Conservation (phyloP, 1,140 invertebrate species). For the Drosophila carrolli region DNA sequence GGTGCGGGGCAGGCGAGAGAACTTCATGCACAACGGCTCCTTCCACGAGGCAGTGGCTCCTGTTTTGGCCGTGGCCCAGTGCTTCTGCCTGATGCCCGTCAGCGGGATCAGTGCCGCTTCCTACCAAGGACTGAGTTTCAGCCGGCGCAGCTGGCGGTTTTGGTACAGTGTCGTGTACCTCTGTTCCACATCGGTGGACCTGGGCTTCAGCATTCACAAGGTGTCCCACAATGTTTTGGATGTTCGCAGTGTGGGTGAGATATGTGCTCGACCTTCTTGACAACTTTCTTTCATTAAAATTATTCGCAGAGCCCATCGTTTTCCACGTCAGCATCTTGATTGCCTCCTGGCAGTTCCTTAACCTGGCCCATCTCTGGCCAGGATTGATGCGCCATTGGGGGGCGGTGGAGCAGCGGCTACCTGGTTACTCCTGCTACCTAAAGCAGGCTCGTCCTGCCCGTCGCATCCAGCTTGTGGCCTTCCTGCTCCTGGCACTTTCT, state of each 20-base stretch:
- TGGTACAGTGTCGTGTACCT: slow-evolving; percentile 54
- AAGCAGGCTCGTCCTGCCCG: slow-evolving; percentile 43
- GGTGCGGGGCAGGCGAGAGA: slow-evolving; percentile 14
- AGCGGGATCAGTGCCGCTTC: slow-evolving; percentile 45
- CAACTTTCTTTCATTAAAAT: background rate
- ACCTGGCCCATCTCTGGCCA: slow-evolving; percentile 69
- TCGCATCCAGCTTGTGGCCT: slow-evolving; percentile 48
- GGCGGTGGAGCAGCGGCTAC: slow-evolving; percentile 61
- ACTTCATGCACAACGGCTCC: slow-evolving; percentile 59
- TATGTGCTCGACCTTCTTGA: no score
- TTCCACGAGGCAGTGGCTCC: slow-evolving; percentile 73
- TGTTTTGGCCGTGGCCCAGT: slow-evolving; percentile 77
- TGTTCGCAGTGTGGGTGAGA: slow-evolving; percentile 73
- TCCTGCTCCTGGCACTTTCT: slow-evolving; percentile 58
- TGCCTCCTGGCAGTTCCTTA: slow-evolving; percentile 53
- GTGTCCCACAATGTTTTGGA: slow-evolving; percentile 49
- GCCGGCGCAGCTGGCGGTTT: slow-evolving; percentile 61
- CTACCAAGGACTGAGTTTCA: slow-evolving; percentile 53
- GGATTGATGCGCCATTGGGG: slow-evolving; percentile 68
- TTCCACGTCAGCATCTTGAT: slow-evolving; percentile 62
- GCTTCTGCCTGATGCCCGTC: slow-evolving; percentile 82
- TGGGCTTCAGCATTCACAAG: slow-evolving; percentile 51
- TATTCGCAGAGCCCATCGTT: slow-evolving; percentile 61
- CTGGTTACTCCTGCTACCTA: slow-evolving; percentile 21
- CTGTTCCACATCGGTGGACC: slow-evolving; percentile 43